These are phyloP conservation scores for Callinectes sapidus DNA, from an alignment of 2,888 invertebrate genomes.

Conservation along the genomic window DNA sequence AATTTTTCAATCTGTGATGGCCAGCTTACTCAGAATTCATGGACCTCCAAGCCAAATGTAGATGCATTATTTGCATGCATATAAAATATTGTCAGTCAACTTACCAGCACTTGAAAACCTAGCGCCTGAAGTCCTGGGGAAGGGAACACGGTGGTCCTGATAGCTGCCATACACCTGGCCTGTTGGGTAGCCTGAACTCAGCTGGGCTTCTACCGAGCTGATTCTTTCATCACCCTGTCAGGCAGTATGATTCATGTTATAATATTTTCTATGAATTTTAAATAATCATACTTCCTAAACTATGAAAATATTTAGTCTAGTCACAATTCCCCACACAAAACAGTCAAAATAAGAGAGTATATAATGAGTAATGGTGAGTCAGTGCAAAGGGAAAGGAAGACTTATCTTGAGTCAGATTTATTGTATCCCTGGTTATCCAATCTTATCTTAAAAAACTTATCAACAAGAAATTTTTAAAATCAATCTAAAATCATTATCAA, in stretches of 20 bases:
- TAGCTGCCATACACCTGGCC: constrained; percentile 70
- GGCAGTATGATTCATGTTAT: not conserved
- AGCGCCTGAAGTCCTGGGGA: constrained; percentile 94
- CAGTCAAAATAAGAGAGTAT: not conserved
- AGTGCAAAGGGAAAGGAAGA: not conserved
- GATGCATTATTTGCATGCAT: not conserved
- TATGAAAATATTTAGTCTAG: not conserved
- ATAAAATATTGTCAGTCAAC: not conserved
- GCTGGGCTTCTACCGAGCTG: constrained; percentile 51
- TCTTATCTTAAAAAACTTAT: not conserved
- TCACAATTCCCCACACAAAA: not conserved
- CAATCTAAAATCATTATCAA: not conserved
- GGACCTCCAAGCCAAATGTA: not conserved
- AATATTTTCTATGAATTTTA: not conserved
- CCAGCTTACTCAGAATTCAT: not conserved
- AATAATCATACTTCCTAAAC: not conserved
- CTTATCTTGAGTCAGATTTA: not conserved
- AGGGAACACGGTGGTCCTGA: constrained; percentile 87
- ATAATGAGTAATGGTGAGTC: not conserved
- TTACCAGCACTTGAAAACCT: constrained; percentile 85
- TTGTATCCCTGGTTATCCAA: not conserved
- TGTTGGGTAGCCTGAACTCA: constrained; percentile 51
- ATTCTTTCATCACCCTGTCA: constrained; percentile 60
- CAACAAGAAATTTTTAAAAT: not conserved
- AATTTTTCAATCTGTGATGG: too few relatives aligned